Evolutionary conservation across 2,888 invertebrate genomes (phyloP), one percentile per base, ranked within the genome.

Genomic region (Ennomos fuscantarius): DNA sequence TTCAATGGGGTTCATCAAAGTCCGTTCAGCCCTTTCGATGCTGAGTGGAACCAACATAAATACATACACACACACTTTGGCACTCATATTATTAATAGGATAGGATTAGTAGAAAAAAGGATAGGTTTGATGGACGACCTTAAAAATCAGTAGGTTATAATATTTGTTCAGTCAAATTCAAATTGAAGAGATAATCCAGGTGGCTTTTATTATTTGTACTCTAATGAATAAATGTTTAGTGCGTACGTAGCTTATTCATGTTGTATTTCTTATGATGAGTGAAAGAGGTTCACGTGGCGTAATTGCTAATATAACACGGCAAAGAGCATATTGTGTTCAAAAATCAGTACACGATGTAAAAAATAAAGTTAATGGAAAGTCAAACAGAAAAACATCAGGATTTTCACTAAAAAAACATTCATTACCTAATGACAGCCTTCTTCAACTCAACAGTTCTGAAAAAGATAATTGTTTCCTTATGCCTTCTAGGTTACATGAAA

Each of bases 401-500:
- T 46, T 37, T 42, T 63, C 70, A 10, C 42, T 76, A 9, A 59
- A 60, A 51, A 77, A 70, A 66, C 78, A 72, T 66, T 62, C 58
- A 24, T 53, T 81, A 55, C 72, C 73, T n/a, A 59, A 54, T 24
- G 68, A 72, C 11, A 73, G 73, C 48, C 78, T 78, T 34, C 54
- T 84, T 44, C 52, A 70, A 6, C 59, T 70, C 33, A 66, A 65
- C 9, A 69, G 62, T 48, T 57, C 85, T 8, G 78, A 72, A 63
- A 79, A 71, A 50, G 76, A 82, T 49, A 72, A 76, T 58, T 15
- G 15, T 15, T 56, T 82, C 37, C 62, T 87, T 9, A 65, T 87
- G 58, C 72, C 87, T 3, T 86, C 80, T 46, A 77, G 74, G 60
- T 58, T 76, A 33, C 89, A 75, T 68, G 65, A 70, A 24, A 86